phyloP scores from a whole-genome alignment of 2,888 invertebrate species.

The Heliothis peltigera region DNA sequence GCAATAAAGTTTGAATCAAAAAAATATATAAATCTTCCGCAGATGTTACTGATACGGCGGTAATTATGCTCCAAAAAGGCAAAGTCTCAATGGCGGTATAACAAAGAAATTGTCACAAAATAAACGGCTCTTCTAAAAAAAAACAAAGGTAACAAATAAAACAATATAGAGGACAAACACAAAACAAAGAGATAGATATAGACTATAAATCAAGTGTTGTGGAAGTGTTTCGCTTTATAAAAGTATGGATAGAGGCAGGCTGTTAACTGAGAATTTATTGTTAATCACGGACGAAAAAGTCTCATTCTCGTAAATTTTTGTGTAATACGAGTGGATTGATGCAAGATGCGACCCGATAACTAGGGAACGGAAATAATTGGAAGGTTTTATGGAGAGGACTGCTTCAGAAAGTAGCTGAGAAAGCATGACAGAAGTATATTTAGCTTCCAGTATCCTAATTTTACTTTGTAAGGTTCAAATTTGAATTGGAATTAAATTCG shows the following conservation, averaged over 20 bases:
- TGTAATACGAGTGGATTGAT: slow-evolving; percentile 85
- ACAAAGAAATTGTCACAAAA: slow-evolving; percentile 71
- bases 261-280: slow-evolving; percentile 85
- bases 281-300: slow-evolving; percentile 79
- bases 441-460: slow-evolving; percentile 61
- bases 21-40: slow-evolving; percentile 44
- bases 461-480: slow-evolving; percentile 64
- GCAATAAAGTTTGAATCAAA: slow-evolving; percentile 30
- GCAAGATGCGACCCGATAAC: slow-evolving; percentile 82
- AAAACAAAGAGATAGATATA: slow-evolving; percentile 73
- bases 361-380: slow-evolving; percentile 83
- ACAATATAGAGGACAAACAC: slow-evolving; percentile 73
- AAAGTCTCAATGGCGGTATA: slow-evolving; percentile 60
- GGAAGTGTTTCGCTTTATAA: slow-evolving; percentile 73
- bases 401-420: slow-evolving; percentile 62
- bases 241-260: slow-evolving; percentile 74
- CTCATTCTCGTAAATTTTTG: slow-evolving; percentile 84
- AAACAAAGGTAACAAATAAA: slow-evolving; percentile 69
- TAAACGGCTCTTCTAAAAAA: slow-evolving; percentile 64
- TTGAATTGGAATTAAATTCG: slow-evolving; percentile 64
- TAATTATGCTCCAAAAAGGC: slow-evolving; percentile 66
- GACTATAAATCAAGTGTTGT: slow-evolving; percentile 80
- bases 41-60: slow-evolving; percentile 61
- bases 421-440: slow-evolving; percentile 48
- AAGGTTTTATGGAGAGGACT: slow-evolving; percentile 78